Evolutionary conservation across 2,113 vertebrate genomes (phyloP), one percentile per base, ranked within the genome.

Genomic region (Otocyon megalotis): DNA sequence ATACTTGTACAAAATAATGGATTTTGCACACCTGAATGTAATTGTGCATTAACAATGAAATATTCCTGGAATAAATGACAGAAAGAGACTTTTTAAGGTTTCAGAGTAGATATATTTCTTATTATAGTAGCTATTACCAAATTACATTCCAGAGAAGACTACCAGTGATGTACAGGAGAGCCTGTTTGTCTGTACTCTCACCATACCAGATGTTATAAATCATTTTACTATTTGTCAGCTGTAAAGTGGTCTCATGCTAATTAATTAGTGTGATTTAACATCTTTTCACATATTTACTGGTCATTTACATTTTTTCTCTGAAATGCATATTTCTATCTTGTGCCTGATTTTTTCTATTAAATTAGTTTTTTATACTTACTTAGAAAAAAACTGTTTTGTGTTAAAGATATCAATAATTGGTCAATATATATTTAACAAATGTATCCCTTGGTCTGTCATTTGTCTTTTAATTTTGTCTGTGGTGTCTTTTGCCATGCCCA

Each of bases 391-490:
- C 43, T 81, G 8, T 74, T 90, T 88, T 50, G 58, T 88, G 62
- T 37, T 65, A 94, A 90, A 67, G 26, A 74, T 67, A 72, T 83
- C 65, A 60, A 60, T 76, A 82, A 76, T 60, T 62, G 86, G 16
- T 50, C 67, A 74, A 22, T 30, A 58, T 56, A 71, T 82, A n/a
- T 65, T 96, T 83, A 74, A 89, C 56, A 54, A 58, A 74, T 62
- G n/a, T 84, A 84, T 69, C 28, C 56, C 48, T 69, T 62, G 53
- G 48, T 85, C 69, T 76, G 3, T 81, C 43, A 76, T 48, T 62
- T 69, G 37, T 28, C 71, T 96, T 86, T 90, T 93, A 93, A 90
- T 90, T 93, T 96, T 84, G 37, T 71, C 92, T 86, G 67, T 74
- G 65, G 11, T 90, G 17, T 53, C 43, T 76, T 82, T 71, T 28